phyloP scores from a whole-genome alignment of 2,888 invertebrate species.

The Eupithecia subfuscata region DNA sequence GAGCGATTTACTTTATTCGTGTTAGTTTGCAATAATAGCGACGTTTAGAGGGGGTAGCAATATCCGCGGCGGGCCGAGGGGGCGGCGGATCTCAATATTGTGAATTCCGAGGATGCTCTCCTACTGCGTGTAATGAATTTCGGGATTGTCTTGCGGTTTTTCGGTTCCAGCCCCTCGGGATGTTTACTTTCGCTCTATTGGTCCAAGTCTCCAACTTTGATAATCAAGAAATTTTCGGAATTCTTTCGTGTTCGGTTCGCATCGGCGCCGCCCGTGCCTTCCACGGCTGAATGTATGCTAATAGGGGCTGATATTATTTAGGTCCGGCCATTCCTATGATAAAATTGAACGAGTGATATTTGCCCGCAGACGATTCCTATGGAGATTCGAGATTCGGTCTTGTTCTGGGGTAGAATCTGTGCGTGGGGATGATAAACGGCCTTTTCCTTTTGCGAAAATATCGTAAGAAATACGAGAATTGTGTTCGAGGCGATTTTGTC shows the following conservation, averaged over 20 bases:
- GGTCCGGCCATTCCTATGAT: slow-evolving; percentile 81
- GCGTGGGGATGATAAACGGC: slow-evolving; percentile 73
- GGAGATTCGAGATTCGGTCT: slow-evolving; percentile 82
- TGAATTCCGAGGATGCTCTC: slow-evolving; percentile 80
- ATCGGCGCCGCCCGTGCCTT: slow-evolving; percentile 65
- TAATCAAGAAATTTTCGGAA: slow-evolving; percentile 51
- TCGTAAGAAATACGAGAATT: slow-evolving; percentile 41
- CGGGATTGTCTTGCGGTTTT: slow-evolving; percentile 81
- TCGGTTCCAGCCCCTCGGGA: slow-evolving; percentile 65
- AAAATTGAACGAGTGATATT: slow-evolving; percentile 79
- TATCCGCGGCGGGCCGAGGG: slow-evolving; percentile 47
- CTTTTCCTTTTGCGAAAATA: slow-evolving; percentile 68
- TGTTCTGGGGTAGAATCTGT: slow-evolving; percentile 80
- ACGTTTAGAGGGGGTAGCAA: slow-evolving; percentile 46
- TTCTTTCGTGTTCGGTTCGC: slow-evolving; percentile 57
- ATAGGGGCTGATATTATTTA: slow-evolving; percentile 77
- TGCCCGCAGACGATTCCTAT: slow-evolving; percentile 80
- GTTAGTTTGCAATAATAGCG: slow-evolving; percentile 66
- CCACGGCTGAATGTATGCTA: slow-evolving; percentile 73
- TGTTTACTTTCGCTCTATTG: slow-evolving; percentile 66
- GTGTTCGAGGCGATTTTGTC: slow-evolving; percentile 41
- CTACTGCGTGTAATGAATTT: slow-evolving; percentile 81
- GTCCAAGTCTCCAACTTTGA: slow-evolving; percentile 53
- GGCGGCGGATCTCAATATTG: slow-evolving; percentile 77
- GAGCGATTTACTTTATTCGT: slow-evolving; percentile 68